Conservation (phyloP, 53 echinoderm and acorn worm genomes). For the Luidia sarsii region DNA sequence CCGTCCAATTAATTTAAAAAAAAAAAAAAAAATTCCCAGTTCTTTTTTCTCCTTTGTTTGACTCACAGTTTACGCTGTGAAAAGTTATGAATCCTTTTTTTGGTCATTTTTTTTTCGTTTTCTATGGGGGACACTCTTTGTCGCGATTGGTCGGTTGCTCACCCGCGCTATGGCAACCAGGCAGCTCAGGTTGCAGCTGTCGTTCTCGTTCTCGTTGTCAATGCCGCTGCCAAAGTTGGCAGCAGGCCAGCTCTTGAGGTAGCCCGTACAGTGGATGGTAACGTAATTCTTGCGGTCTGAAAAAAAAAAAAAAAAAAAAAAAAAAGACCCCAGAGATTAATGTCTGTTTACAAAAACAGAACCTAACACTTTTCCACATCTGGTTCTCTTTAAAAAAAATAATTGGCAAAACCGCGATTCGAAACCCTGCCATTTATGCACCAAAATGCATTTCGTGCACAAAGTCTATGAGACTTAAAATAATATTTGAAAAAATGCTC, state of each 20-base stretch:
- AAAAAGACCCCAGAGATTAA: too few relatives aligned
- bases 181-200: conserved; percentile 88
- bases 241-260: conserved; percentile 93
- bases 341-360: background rate
- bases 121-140: background rate
- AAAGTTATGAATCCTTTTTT: too few relatives aligned
- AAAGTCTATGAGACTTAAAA: too few relatives aligned
- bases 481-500: too few relatives aligned
- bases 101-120: background rate
- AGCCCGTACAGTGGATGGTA: conserved; percentile 95
- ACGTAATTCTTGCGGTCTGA: conserved; percentile 88
- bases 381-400: too few relatives aligned
- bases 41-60: too few relatives aligned
- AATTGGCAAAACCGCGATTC: background rate
- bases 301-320: conserved; percentile 9
- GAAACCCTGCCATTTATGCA: background rate
- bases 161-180: conserved; percentile 91
- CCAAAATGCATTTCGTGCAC: background rate
- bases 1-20: background rate
- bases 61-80: too few relatives aligned
- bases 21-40: too few relatives aligned
- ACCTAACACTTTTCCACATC: too few relatives aligned
- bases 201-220: conserved; percentile 71
- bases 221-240: conserved; percentile 73
- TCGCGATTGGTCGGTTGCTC: background rate